Base-by-base conservation (phyloP, 2,888 invertebrate genomes). In the Dorcus hopei region DNA sequence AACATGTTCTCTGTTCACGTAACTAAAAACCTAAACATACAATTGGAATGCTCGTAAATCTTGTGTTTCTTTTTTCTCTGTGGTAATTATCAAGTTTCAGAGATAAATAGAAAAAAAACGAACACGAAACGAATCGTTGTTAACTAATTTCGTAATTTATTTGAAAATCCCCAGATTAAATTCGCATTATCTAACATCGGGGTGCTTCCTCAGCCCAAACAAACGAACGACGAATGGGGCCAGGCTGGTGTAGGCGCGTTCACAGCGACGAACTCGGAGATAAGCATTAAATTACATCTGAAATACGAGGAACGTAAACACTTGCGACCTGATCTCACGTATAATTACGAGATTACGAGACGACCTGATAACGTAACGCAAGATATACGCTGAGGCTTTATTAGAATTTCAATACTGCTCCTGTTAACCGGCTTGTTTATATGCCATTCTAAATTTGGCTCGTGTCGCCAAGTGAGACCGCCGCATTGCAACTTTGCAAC, bases 231-330 rank as follows among this genome's bases (percentile, higher is more conserved):
- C 26, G 26, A 33, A 33, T 33, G 26, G 45, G 14, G 9, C 45
- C 14, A 3, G 23, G 23, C 45, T 16, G 45, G 16, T 45, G 45
- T 45, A 45, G 45, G 45, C 45, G 14, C 45, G 45, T 52, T 43
- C 42, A 33, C 38, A 43, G 33, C 41, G 23, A 33, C 26, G 26
- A 33, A 33, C 26, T 41, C 9, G 41, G 23, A 5, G 71, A 71
- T 70, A 70, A 70, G 69, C 68, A 60, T 70, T 70, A 71, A 71
- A 70, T 71, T 71, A 69, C 68, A 64, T 58, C 65, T 68, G 67
- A 70, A 67, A 67, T 68, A 69, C 64, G 66, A 63, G 66, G 66
- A 52, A n/a, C 26, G 33, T 33, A 43, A 26, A 68, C 67, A 65
- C 64, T 62, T 58, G 62, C 65, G 61, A 64, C 64, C 61, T 63